These are phyloP conservation scores for Datnioides undecimradiatus DNA, from an alignment of 2,113 vertebrate genomes.

Conservation along the genomic window DNA sequence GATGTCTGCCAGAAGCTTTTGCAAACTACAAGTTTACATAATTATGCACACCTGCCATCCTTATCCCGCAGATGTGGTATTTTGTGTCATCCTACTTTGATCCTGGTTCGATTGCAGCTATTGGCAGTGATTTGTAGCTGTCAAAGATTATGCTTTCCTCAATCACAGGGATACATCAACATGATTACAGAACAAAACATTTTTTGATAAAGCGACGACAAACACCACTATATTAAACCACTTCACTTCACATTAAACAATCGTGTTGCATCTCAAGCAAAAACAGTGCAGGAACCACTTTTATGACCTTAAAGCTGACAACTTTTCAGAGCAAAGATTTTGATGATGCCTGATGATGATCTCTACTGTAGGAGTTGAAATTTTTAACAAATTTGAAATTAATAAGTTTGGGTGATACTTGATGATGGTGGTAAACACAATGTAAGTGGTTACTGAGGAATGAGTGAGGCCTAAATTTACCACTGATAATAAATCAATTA, in stretches of 20 bases:
- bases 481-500: too few relatives aligned
- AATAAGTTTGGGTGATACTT: too few relatives aligned
- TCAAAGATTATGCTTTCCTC: background rate
- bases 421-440: too few relatives aligned
- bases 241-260: background rate
- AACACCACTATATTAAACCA: background rate
- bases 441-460: too few relatives aligned
- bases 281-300: background rate
- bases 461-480: too few relatives aligned
- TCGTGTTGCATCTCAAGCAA: background rate
- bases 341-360: too few relatives aligned
- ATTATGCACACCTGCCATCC: slow-evolving; percentile 1
- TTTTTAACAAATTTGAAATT: too few relatives aligned
- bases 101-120: background rate
- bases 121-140: background rate
- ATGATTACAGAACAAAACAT: background rate
- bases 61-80: background rate
- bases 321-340: too few relatives aligned
- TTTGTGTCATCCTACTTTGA: background rate
- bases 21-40: background rate
- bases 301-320: background rate
- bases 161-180: background rate
- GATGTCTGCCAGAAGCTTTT: slow-evolving; percentile 1
- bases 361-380: too few relatives aligned
- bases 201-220: background rate